Evolutionary conservation across 1,140 invertebrate species (phyloP).

Genomic region (Lepidurus arcticus): DNA sequence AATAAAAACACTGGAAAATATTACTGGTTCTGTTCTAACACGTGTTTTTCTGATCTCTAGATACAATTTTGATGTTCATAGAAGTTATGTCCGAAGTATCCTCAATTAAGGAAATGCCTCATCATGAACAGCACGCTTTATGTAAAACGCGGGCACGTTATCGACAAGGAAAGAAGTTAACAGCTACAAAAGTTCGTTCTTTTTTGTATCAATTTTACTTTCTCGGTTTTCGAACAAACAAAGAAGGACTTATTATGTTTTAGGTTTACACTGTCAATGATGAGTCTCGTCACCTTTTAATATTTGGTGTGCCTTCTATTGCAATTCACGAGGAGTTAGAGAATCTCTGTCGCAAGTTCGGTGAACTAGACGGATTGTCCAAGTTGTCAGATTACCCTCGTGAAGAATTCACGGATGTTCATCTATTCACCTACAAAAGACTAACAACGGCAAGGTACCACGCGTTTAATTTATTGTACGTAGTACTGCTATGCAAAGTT

Average conservation of each 20-base stretch:
- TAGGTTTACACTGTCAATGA: slow-evolving; percentile 78
- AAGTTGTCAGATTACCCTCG: slow-evolving; percentile 53
- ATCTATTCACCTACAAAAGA: slow-evolving; percentile 63
- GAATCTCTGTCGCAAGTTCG: slow-evolving; percentile 60
- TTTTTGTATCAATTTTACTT: neutral
- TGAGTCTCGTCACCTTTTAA: slow-evolving; percentile 74
- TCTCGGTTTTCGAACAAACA: neutral
- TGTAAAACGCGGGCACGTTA: slow-evolving; percentile 67
- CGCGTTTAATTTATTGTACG: neutral
- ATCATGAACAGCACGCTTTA: slow-evolving; percentile 59
- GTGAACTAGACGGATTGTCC: slow-evolving; percentile 54
- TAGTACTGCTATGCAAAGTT: slow-evolving; percentile 23
- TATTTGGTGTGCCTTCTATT: slow-evolving; percentile 73
- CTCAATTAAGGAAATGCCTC: slow-evolving; percentile 40
- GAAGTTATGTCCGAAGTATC: neutral
- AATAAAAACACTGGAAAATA: too few relatives aligned
- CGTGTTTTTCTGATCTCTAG: too few relatives aligned
- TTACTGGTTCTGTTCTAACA: too few relatives aligned
- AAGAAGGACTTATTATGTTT: slow-evolving; percentile 39
- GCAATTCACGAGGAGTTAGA: slow-evolving; percentile 64
- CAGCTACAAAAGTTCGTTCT: slow-evolving; percentile 63
- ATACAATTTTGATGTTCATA: neutral
- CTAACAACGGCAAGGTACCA: slow-evolving; percentile 60
- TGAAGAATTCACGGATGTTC: slow-evolving; percentile 77
- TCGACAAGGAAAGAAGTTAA: slow-evolving; percentile 71